phyloP scores from a whole-genome alignment of 1,140 invertebrate species.

The Bombus confusus region DNA sequence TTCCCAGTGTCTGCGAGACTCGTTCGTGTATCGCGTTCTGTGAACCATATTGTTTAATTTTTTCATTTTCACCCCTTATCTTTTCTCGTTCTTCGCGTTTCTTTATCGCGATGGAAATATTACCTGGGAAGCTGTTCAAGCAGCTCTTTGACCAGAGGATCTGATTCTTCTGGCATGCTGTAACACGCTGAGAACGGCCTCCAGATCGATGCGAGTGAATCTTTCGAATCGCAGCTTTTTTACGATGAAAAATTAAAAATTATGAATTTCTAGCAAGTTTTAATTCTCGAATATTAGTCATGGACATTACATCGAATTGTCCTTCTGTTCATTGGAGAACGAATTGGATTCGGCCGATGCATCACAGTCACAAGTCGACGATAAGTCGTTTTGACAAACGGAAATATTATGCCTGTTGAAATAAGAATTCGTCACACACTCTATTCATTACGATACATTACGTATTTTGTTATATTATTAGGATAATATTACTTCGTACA shows the following conservation, averaged over 20 bases:
- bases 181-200: neutral
- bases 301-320: neutral
- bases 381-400: neutral
- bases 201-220: neutral
- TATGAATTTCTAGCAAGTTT: neutral
- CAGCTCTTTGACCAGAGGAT: neutral
- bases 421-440: no score
- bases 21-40: constrained; percentile 32
- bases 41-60: neutral
- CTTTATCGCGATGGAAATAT: neutral
- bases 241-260: neutral
- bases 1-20: constrained; percentile 54
- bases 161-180: neutral
- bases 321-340: neutral
- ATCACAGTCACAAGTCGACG: neutral
- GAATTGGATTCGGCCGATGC: neutral
- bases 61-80: no score
- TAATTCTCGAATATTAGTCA: neutral
- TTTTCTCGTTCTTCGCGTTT: neutral
- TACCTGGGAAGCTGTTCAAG: constrained; percentile 29
- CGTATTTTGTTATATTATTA: neutral
- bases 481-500: neutral
- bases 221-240: neutral
- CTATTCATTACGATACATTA: neutral
- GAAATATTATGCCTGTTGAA: neutral